A percentile compares a stretch with the other conserved stretches of the same genome.
Conservation (phyloP, 2,797 vertebrate genomes). For the Cichlasoma orientale region DNA sequence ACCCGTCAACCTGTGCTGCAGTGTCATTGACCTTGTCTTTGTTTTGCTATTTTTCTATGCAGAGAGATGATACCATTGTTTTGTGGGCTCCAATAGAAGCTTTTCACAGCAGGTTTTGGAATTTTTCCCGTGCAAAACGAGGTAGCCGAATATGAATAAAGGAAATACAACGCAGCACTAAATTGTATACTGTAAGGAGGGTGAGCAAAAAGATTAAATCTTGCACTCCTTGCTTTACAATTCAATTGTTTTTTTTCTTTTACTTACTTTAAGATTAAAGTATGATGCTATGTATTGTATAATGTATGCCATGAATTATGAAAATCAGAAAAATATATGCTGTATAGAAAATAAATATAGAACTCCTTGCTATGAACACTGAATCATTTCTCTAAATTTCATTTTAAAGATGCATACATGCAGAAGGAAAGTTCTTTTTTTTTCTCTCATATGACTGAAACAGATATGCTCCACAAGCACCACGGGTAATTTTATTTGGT, state of each 20-base stretch:
- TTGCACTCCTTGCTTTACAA: not conserved
- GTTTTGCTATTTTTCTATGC: conserved; percentile 35
- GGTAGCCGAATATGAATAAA: not conserved
- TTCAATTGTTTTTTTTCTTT: not conserved
- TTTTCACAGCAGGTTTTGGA: conserved; percentile 13
- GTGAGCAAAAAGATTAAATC: not conserved
- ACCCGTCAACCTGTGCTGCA: conserved; percentile 38
- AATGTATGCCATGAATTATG: not conserved
- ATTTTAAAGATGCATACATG: not conserved
- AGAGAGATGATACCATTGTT: conserved; percentile 6
- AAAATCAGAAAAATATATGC: not conserved
- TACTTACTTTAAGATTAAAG: not conserved
- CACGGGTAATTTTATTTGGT: not conserved
- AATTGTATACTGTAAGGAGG: not conserved
- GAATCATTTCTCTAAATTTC: not conserved
- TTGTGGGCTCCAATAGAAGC: not conserved
- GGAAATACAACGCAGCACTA: not conserved
- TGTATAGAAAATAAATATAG: not conserved
- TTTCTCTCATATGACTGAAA: not conserved
- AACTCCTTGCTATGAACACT: not conserved
- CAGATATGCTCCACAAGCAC: not conserved
- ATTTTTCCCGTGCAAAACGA: conserved; percentile 12
- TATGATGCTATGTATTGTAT: not conserved
- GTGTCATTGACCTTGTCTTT: conserved; percentile 52
- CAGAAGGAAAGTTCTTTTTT: not conserved